Percentiles rank a stretch among this genome's conserved stretches.
Conservation (phyloP, 2,113 vertebrate genomes). For the Zosterops pallidus region DNA sequence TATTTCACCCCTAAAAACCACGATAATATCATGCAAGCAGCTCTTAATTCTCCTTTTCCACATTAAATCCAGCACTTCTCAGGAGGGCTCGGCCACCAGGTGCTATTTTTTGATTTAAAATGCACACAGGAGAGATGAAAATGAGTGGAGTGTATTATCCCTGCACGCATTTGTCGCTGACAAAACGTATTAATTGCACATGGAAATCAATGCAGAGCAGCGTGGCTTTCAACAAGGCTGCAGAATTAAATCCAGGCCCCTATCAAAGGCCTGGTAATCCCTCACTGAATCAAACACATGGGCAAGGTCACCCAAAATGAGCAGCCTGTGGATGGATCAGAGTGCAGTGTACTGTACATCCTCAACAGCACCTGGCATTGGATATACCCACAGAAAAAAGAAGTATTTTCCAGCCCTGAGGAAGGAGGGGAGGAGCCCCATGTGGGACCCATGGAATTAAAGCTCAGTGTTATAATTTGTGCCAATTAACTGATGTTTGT, state of each 20-base stretch:
- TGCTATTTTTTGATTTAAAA: conserved; percentile 35
- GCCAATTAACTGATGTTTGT: background rate
- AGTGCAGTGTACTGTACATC: background rate
- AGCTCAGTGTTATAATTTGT: background rate
- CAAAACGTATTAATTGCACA: conserved; percentile 58
- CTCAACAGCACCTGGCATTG: background rate
- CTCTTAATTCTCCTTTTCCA: background rate
- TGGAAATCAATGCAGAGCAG: conserved; percentile 56
- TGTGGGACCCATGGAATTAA: background rate
- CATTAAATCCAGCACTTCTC: background rate
- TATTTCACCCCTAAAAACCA: background rate
- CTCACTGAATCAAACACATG: background rate
- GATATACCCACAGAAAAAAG: background rate
- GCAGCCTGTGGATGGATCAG: background rate
- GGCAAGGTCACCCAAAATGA: conserved; percentile 40
- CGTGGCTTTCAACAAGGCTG: background rate
- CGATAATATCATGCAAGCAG: background rate
- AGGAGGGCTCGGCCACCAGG: background rate
- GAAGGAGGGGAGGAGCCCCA: background rate
- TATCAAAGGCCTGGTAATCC: conserved; percentile 48
- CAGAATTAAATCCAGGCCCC: conserved; percentile 19
- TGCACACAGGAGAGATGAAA: background rate
- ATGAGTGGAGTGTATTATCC: background rate
- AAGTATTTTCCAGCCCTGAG: background rate
- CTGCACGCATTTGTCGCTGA: background rate